Percentiles rank a stretch among this genome's conserved stretches.
Evolutionary conservation across 30 jellyfish, hydroid and myxozoan genomes (phyloP).

Genomic region (Nemopilema nomurai): DNA sequence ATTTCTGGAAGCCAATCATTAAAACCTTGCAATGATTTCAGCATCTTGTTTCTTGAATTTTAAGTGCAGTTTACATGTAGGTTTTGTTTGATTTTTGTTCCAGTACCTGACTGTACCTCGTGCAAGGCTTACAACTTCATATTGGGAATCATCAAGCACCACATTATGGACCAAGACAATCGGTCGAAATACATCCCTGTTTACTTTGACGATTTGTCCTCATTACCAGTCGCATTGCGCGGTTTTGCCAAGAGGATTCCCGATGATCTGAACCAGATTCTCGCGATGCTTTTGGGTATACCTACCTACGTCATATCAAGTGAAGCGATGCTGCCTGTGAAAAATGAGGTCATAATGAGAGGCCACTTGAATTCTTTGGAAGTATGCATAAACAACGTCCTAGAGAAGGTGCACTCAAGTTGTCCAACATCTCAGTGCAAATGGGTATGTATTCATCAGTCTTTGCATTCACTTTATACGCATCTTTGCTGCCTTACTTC

Average conservation of each 20-base stretch:
- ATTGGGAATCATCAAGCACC: slow-evolving; percentile 28
- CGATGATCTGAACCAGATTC: not conserved
- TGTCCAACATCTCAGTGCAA: slow-evolving; percentile 1
- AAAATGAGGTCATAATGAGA: not conserved
- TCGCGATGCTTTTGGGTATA: slow-evolving; percentile 2
- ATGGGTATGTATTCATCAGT: not conserved
- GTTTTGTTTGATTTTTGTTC: not conserved
- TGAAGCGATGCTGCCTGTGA: not conserved
- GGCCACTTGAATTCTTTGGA: not conserved
- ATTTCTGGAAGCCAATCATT: too few relatives aligned
- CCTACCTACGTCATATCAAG: not conserved
- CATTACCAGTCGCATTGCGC: slow-evolving; percentile 27
- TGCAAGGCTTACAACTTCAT: slow-evolving; percentile 25
- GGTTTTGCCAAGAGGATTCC: slow-evolving; percentile 27
- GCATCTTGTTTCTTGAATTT: too few relatives aligned
- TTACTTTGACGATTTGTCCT: slow-evolving; percentile 16
- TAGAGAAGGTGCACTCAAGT: not conserved
- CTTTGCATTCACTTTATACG: not conserved
- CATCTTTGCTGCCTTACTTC: too few relatives aligned
- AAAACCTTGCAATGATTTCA: too few relatives aligned
- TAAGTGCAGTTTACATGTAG: too few relatives aligned
- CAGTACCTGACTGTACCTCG: not conserved
- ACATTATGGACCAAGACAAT: slow-evolving; percentile 15
- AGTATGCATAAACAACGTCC: not conserved
- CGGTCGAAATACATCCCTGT: slow-evolving; percentile 41